phyloP scores from a whole-genome alignment of 2,888 invertebrate species.

The Drosophila histrio region DNA sequence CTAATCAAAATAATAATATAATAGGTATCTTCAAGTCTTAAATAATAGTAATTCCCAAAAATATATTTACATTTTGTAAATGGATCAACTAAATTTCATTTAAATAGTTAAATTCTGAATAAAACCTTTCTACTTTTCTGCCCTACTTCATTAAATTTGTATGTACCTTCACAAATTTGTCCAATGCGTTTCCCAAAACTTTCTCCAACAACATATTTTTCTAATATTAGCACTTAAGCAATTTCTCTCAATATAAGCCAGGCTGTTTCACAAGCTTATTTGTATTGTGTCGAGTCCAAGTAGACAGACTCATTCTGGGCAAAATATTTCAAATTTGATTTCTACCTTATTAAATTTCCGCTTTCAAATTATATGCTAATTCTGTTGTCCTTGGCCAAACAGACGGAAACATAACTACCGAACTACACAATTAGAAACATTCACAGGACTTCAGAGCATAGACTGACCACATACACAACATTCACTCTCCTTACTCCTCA shows the following conservation, averaged over 20 bases:
- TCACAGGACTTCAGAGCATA: constrained; percentile 5
- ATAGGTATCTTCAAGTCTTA: too few relatives aligned
- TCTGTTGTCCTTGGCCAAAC: constrained; percentile 1
- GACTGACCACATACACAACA: constrained; percentile 8
- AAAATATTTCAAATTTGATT: not conserved
- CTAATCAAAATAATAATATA: too few relatives aligned
- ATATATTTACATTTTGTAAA: too few relatives aligned
- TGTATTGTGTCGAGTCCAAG: not conserved
- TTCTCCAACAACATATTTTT: not conserved
- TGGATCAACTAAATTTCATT: too few relatives aligned
- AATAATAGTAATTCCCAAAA: too few relatives aligned
- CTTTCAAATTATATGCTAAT: constrained; percentile 23
- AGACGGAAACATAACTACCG: constrained; percentile 14
- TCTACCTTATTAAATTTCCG: constrained; percentile 27
- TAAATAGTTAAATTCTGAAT: too few relatives aligned
- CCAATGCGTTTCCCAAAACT: not conserved
- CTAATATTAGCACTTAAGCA: not conserved
- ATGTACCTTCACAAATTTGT: too few relatives aligned
- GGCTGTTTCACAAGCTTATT: not conserved
- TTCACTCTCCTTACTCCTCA: not conserved
- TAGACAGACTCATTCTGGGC: not conserved
- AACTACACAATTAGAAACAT: constrained; percentile 45
- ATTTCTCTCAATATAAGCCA: not conserved
- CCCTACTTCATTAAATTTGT: too few relatives aligned
- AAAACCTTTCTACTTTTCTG: too few relatives aligned